A percentile compares a stretch with the other conserved stretches of the same genome.
phyloP scores from a whole-genome alignment of 2,888 invertebrate genomes.

The Crioceris asparagi region DNA sequence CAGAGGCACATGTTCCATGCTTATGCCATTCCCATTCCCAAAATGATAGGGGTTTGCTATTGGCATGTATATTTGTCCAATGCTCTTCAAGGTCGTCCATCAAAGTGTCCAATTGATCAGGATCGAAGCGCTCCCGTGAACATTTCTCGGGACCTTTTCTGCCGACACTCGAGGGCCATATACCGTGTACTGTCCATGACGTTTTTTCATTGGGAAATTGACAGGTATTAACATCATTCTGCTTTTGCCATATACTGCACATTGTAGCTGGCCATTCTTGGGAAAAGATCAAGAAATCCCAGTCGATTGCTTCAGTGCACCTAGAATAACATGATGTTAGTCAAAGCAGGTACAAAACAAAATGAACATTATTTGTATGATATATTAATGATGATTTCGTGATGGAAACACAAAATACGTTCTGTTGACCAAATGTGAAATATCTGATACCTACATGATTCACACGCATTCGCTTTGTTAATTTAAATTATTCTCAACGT shows the following conservation, averaged over 20 bases:
- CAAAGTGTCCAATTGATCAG: slow-evolving; percentile 47
- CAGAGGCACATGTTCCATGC: slow-evolving; percentile 69
- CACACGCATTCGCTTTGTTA: no score
- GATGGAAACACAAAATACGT: no score
- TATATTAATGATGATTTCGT: no score
- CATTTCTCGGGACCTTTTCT: slow-evolving; percentile 61
- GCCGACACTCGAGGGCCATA: slow-evolving; percentile 66
- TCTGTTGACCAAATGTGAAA: no score
- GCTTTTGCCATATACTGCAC: slow-evolving; percentile 60
- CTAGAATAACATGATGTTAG: no score
- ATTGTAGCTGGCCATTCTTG: slow-evolving; percentile 70
- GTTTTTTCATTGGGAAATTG: slow-evolving; percentile 47
- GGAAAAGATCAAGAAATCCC: slow-evolving; percentile 70
- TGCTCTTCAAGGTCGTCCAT: slow-evolving; percentile 32
- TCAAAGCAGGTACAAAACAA: no score
- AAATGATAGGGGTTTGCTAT: slow-evolving; percentile 42
- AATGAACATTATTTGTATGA: no score
- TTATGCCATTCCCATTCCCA: slow-evolving; percentile 79
- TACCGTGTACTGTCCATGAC: slow-evolving; percentile 70
- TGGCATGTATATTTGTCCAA: slow-evolving; percentile 65
- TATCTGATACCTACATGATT: no score
- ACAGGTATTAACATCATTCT: slow-evolving; percentile 49
- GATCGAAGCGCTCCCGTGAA: slow-evolving; percentile 57
- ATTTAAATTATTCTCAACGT: no score
- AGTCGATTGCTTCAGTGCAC: no score